Evolutionary conservation across 2,113 vertebrate species (phyloP).

Genomic region (Malurus melanocephalus): DNA sequence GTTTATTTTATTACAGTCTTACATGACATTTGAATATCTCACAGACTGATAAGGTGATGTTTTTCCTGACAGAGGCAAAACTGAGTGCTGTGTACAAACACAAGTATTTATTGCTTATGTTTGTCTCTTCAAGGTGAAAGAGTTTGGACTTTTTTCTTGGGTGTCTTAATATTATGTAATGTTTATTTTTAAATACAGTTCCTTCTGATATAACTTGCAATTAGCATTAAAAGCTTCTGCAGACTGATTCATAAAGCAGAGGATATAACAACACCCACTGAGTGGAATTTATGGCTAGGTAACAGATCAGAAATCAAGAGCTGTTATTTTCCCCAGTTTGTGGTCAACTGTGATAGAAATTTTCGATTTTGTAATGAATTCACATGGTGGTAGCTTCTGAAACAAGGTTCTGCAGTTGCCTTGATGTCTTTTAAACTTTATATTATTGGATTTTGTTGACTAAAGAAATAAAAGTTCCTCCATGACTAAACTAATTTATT

Average conservation of each 20-base stretch:
- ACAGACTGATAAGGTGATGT: background rate
- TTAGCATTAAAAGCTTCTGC: background rate
- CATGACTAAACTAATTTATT: background rate
- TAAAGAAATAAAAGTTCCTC: background rate
- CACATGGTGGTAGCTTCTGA: background rate
- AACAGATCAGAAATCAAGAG: background rate
- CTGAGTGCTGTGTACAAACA: background rate
- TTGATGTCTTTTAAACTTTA: background rate
- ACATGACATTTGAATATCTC: background rate
- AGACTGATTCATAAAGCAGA: background rate
- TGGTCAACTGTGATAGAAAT: background rate
- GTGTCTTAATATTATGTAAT: background rate
- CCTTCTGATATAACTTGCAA: background rate
- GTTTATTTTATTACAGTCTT: background rate
- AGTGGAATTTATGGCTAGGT: background rate
- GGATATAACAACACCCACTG: background rate
- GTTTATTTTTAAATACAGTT: background rate
- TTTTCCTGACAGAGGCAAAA: background rate
- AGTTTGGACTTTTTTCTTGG: background rate
- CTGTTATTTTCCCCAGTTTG: background rate
- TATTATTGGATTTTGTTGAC: background rate
- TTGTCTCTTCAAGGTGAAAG: background rate
- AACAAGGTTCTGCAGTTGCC: background rate
- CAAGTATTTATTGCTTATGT: background rate
- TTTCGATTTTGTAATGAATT: background rate